phyloP scores from a whole-genome alignment of 2,113 vertebrate species.

The Notiomystis cincta region DNA sequence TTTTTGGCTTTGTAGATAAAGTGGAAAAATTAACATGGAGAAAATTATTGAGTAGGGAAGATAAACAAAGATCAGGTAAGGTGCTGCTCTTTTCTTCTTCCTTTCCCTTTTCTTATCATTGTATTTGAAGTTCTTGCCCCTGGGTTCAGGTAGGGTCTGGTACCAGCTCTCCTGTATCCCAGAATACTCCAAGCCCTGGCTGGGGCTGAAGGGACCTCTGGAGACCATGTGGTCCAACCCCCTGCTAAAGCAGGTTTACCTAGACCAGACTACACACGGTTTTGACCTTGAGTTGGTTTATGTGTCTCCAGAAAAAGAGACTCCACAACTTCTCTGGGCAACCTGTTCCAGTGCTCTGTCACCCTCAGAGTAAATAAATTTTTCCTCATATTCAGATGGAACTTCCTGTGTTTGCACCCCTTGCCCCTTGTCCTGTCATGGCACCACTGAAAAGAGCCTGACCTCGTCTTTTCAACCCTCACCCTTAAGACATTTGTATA shows the following conservation, averaged over 20 bases:
- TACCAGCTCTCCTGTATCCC: neutral
- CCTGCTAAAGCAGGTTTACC: neutral
- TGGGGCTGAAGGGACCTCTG: neutral
- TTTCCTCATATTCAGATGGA: neutral
- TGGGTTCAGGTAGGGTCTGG: neutral
- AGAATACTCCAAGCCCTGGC: neutral
- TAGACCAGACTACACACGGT: fast-evolving
- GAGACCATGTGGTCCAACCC: too few relatives aligned
- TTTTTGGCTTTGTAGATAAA: neutral
- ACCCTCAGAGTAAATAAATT: neutral
- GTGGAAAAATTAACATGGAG: neutral
- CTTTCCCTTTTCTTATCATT: neutral
- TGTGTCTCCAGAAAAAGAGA: neutral
- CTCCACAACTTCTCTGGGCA: neutral
- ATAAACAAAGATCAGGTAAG: neutral
- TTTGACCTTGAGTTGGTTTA: neutral
- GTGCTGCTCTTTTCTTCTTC: neutral
- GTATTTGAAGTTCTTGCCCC: neutral
- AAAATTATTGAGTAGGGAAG: neutral
- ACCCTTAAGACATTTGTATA: neutral
- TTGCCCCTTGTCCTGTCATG: too few relatives aligned
- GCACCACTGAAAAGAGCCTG: neutral
- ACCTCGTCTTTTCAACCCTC: neutral
- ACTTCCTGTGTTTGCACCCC: neutral
- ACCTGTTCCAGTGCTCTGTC: neutral